phyloP scores from a whole-genome alignment of 2,113 vertebrate genomes.

The Oreotragus oreotragus region DNA sequence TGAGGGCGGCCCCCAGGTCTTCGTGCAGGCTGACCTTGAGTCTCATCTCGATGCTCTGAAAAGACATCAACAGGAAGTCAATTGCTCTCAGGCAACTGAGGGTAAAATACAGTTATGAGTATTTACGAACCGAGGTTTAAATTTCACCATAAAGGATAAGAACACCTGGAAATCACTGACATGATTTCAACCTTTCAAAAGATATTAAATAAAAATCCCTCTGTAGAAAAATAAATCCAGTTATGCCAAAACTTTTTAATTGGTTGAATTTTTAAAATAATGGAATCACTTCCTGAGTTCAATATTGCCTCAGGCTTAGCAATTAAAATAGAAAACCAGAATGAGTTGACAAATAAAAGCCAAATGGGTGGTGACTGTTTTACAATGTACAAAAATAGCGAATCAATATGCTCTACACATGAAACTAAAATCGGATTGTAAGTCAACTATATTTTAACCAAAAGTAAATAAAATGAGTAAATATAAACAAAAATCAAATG shows the following conservation, averaged over 20 bases:
- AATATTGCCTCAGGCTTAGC: not conserved
- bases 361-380: not conserved
- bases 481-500: not conserved
- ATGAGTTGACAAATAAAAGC: not conserved
- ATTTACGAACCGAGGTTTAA: not conserved
- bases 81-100: not conserved
- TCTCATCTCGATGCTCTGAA: conserved; percentile 93
- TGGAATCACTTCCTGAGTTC: not conserved
- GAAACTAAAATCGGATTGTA: not conserved
- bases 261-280: not conserved
- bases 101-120: not conserved
- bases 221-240: not conserved
- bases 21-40: conserved; percentile 92
- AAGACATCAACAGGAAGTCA: not conserved
- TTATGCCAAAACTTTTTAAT: not conserved
- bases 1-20: conserved; percentile 90
- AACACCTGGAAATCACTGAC: not conserved
- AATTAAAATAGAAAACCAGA: not conserved
- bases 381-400: not conserved
- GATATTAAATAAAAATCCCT: not conserved
- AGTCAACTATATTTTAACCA: not conserved
- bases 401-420: not conserved
- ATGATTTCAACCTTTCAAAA: not conserved
- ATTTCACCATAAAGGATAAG: not conserved
- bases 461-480: not conserved